Evolutionary conservation across 2,113 vertebrate genomes (phyloP).

Genomic region (Poecile atricapillus): DNA sequence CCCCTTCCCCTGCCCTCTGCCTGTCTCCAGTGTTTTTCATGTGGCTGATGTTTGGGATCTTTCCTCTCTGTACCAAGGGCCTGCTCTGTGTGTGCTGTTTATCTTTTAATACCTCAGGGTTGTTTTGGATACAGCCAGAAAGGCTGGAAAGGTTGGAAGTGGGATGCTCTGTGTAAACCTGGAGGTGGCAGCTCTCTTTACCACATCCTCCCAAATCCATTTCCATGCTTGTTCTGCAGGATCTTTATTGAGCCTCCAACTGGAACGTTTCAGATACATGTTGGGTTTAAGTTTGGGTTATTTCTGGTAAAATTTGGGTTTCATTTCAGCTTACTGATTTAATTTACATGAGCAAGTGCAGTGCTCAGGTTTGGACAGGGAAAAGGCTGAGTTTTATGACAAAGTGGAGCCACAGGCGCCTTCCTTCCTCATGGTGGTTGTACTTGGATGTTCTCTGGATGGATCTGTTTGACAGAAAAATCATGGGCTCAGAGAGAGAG

Average conservation of each 20-base stretch:
- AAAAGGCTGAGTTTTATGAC: not conserved
- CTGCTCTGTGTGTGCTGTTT: not conserved
- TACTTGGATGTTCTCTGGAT: not conserved
- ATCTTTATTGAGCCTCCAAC: not conserved
- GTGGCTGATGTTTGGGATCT: slow-evolving; percentile 18
- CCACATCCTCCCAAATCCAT: not conserved
- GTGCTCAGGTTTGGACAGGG: not conserved
- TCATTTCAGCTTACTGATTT: not conserved
- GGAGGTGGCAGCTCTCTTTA: not conserved
- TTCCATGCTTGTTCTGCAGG: not conserved
- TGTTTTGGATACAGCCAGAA: slow-evolving; percentile 7
- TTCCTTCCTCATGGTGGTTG: not conserved
- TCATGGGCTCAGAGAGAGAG: not conserved
- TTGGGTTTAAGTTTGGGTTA: not conserved
- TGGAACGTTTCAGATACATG: not conserved
- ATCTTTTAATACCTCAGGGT: not conserved
- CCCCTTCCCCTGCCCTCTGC: not conserved
- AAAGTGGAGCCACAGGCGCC: not conserved
- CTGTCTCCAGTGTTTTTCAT: not conserved
- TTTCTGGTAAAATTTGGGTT: not conserved
- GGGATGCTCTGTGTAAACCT: not conserved
- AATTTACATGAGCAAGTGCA: not conserved
- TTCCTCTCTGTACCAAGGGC: not conserved
- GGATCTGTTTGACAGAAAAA: not conserved
- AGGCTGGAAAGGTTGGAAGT: not conserved